A percentile compares a stretch with the other conserved stretches of the same genome.
These are phyloP conservation scores for Aptenodytes patagonicus DNA, from an alignment of 2,113 vertebrate species.

Conservation along the genomic window DNA sequence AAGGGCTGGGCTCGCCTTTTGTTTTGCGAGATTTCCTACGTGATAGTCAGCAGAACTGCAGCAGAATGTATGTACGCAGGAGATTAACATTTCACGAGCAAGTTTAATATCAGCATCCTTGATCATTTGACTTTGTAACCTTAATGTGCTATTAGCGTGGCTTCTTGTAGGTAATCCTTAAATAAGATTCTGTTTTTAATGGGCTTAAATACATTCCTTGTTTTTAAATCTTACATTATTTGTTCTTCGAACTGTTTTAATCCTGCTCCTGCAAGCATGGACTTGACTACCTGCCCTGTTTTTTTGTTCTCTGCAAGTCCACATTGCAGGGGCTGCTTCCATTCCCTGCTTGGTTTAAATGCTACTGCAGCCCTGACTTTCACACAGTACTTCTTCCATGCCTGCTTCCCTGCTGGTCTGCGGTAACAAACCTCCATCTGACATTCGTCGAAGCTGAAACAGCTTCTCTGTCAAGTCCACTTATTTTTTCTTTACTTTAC, in stretches of 20 bases:
- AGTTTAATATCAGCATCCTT: background rate
- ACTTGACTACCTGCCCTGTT: background rate
- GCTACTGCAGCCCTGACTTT: background rate
- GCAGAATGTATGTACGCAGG: background rate
- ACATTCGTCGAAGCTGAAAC: background rate
- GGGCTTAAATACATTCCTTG: background rate
- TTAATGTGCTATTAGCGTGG: background rate
- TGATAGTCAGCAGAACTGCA: background rate
- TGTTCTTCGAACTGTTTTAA: background rate
- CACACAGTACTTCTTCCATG: background rate
- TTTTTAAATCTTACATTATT: background rate
- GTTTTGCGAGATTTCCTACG: background rate
- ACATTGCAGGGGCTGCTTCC: background rate
- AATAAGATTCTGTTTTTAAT: background rate
- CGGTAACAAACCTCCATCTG: fast-evolving
- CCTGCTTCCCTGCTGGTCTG: background rate
- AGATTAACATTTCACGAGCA: background rate
- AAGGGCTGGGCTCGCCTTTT: background rate
- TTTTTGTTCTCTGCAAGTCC: background rate
- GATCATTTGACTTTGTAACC: background rate
- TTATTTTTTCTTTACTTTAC: background rate
- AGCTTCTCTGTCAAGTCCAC: background rate
- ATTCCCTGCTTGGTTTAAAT: background rate
- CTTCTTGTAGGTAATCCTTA: background rate
- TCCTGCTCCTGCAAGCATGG: background rate